Evolutionary conservation across 2,888 invertebrate genomes (phyloP), one percentile per base, ranked within the genome.

Genomic region (Salticus scenicus): DNA sequence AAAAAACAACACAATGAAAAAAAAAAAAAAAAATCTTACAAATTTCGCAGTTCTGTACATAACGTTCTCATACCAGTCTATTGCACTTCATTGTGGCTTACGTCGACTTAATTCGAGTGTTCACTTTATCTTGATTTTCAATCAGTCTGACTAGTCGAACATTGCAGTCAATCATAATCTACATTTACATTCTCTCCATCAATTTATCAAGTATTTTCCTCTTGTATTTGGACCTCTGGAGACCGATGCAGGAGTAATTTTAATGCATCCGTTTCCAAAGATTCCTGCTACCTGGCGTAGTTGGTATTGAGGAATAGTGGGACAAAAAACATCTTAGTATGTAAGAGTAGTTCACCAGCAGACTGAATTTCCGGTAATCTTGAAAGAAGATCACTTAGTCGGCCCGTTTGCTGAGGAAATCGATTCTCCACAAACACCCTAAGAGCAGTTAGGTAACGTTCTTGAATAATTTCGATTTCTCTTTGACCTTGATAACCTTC

Each of bases 281-380:
- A 20, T 37, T 66, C 83, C 51, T 63, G 77, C 74, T 87, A 87
- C 74, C 87, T 87, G 31, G 63, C 75, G 47, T 75, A 70, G 42
- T 74, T 79, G 17, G 84, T 84, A 93, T 98, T 98, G 92, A 99
- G 94, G 92, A 99, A 95, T 93, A 99, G 98, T 92, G 99, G 99
- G 93, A 99, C 98, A 94, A 99, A 99, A 93, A 99, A 98, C 98
- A 99, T 98, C 94, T 98, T 98, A 93, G 97, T 98, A 93, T 98
- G 97, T 89, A 98, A 94, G 90, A 99, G 94, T 90, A 98, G 94
- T 91, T 96, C 95, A 91, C 98, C 98, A 89, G 98, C 98, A 89
- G 97, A 96, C 93, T 98, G 98, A 91, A 99, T 96, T 96, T 98
- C 94, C 87, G 97, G 97, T 94, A 98, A 94, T 92, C 96, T 95